Evolutionary conservation across 1,140 invertebrate species (phyloP), one percentile per base, ranked within the genome.

Genomic region (Lordiphosa collinella): DNA sequence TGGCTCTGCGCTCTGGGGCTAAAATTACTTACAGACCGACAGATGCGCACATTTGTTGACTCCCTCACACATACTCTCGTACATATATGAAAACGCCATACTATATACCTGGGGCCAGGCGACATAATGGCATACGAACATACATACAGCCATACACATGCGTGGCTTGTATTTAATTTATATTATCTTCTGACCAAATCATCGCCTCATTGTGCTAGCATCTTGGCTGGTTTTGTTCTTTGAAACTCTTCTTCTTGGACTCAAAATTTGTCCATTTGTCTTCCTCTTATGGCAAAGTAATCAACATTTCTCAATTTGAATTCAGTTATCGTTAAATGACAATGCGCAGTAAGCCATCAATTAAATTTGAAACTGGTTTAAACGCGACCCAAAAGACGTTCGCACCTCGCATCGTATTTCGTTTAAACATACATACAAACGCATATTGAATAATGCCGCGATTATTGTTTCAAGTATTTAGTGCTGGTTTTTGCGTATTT

Each of bases 401-500:
- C 54, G 49, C 65, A 61, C 60, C 65, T 75, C 70, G 52, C 34
- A 53, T 7, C 12, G 18, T 12, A 13, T 37, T 46, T 54, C 34
- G 11, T 36, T 29, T 29, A 34, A 11, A 43, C 14, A 14, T 29
- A 36, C 11, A 18, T 31, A 43, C 18, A 11, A 29, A 10, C 18
- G 12, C 10, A 14, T 37, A 50, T 72, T 72, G 60, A 72, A 47
- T 66, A 53, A 59, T 72, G 58, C 56, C 43, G 37, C 46, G 53
- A 75, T 75, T 65, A 79, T 80, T 80, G 75, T 74, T 51, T 61
- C 49, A 50, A 13, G 50, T 14, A 40, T 36, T 12, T 40, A 36
- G 75, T 72, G 72, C 73, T 78, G 73, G 67, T 71, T 71, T 67
- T 70, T 73, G 48, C 73, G 66, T 78, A 72, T 79, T 80, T 79